These are phyloP conservation scores for Caradrina clavipalpis DNA, from an alignment of 2,888 invertebrate species.

Conservation along the genomic window DNA sequence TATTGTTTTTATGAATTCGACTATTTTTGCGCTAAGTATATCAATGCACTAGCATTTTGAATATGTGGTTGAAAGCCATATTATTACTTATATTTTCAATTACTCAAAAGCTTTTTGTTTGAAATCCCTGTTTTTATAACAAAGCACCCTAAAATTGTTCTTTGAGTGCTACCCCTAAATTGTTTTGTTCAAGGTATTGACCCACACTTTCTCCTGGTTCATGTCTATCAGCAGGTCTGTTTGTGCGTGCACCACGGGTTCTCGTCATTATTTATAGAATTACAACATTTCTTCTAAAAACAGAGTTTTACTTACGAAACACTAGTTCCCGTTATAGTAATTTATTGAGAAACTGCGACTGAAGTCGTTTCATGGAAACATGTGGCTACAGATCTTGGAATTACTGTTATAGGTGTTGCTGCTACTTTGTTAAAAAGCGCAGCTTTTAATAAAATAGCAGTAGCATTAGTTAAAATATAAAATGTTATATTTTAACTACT, in stretches of 20 bases:
- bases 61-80: not conserved
- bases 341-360: conserved; percentile 41
- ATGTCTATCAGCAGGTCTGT: conserved; percentile 75
- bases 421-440: conserved; percentile 7
- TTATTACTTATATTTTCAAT: not conserved
- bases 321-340: conserved; percentile 28
- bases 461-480: no score
- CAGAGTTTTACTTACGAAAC: conserved; percentile 50
- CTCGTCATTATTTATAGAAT: conserved; percentile 63
- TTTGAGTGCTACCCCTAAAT: conserved; percentile 25
- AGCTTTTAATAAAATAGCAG: not conserved
- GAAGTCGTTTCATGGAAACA: conserved; percentile 31
- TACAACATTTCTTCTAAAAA: conserved; percentile 60
- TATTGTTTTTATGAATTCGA: not conserved
- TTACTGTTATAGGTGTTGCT: not conserved
- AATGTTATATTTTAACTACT: not conserved
- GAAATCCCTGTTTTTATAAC: not conserved
- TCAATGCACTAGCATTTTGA: not conserved
- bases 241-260: conserved; percentile 58
- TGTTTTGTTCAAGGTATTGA: conserved; percentile 61
- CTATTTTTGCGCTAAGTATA: not conserved
- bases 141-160: not conserved
- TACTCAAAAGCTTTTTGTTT: not conserved
- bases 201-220: conserved; percentile 71
- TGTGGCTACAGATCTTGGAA: conserved; percentile 22